Percentiles rank a stretch among this genome's conserved stretches.
Conservation (phyloP, 2,888 invertebrate genomes). For the Tipula lateralis region DNA sequence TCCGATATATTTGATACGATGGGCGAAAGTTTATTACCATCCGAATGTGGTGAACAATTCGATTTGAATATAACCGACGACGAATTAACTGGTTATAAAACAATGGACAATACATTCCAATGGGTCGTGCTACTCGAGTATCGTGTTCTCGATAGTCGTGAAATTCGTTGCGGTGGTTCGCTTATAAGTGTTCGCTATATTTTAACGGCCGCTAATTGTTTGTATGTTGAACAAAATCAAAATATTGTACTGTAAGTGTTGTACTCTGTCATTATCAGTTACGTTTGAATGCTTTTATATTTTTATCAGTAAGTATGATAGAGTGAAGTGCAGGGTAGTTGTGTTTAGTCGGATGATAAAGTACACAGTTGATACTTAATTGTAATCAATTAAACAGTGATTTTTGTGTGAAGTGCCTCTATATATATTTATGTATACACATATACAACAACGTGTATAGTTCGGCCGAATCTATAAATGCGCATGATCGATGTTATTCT, state of each 20-base stretch:
- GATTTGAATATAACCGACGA: not conserved
- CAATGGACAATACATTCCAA: not conserved
- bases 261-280: not conserved
- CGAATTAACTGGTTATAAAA: too few species aligned
- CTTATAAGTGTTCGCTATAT: not conserved
- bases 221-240: not conserved
- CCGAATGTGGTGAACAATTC: not conserved
- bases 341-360: not conserved
- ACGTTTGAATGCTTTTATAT: not conserved
- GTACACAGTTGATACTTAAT: not conserved
- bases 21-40: not conserved
- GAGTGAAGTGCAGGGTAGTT: not conserved
- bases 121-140: not conserved
- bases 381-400: not conserved
- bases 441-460: too few species aligned
- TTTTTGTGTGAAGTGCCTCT: not conserved
- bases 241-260: not conserved
- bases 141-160: too few species aligned
- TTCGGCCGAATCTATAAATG: not conserved
- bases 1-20: not conserved
- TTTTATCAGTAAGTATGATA: too few species aligned
- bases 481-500: not conserved
- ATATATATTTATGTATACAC: not conserved
- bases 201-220: constrained; percentile 12
- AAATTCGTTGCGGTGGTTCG: not conserved